A percentile compares a stretch with the other conserved stretches of the same genome.
Conservation (phyloP, 2,797 vertebrate genomes). For the Gadopsis marmoratus region DNA sequence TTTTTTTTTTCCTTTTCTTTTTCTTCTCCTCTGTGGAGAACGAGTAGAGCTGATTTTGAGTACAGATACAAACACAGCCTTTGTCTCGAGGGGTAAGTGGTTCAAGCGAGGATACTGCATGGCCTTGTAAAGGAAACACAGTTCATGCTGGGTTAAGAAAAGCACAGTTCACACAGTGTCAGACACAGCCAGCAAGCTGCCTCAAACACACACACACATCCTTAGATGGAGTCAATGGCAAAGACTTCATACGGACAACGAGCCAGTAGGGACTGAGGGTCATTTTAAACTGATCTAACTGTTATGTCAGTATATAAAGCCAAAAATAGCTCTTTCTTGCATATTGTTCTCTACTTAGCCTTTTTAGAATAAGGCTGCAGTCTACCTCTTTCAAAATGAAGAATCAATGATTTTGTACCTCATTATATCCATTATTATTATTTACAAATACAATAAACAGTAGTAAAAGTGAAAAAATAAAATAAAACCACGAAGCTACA, state of each 20-base stretch:
- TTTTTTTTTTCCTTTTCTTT: neutral
- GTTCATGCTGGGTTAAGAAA: conserved; percentile 41
- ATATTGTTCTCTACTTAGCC: neutral
- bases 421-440: neutral
- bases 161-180: conserved; percentile 4
- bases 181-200: conserved; percentile 7
- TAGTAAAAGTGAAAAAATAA: neutral
- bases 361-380: neutral
- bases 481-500: neutral
- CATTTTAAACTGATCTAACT: neutral
- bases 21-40: conserved; percentile 38
- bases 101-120: conserved; percentile 50
- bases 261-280: neutral
- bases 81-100: conserved; percentile 54
- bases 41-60: conserved; percentile 48
- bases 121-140: conserved; percentile 39
- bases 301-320: neutral
- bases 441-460: neutral
- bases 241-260: neutral
- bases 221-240: neutral
- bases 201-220: neutral
- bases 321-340: neutral
- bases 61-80: conserved; percentile 56
- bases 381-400: neutral
- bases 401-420: neutral